Evolutionary conservation across 2,797 vertebrate species (phyloP), one percentile per base, ranked within the genome.

Genomic region (Coccyzus lansbergi): DNA sequence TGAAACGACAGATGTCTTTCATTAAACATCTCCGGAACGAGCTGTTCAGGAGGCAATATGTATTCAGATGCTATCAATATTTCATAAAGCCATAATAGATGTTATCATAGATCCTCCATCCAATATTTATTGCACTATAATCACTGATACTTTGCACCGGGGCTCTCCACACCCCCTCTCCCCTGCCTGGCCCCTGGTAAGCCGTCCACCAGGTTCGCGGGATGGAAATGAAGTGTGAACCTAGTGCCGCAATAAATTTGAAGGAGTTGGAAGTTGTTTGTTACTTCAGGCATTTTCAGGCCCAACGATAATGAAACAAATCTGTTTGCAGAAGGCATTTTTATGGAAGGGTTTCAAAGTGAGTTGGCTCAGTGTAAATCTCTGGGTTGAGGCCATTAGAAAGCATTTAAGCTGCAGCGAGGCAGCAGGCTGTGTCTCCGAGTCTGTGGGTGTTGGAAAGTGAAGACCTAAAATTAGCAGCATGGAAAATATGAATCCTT

Each of bases 1-100:
- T 94, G 83, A 95, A 95, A 80, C 95, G 77, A 96, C 95, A 96
- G 95, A 95, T 97, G 95, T 96, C 96, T 97, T 97, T 97, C 97
- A 97, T 97, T 97, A 97, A 96, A 93, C 95, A 93, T 91, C 97
- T 91, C 95, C 21, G 18, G 93, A 94, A 95, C 8, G 88, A 96
- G 96, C 95, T 97, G 93, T 90, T 96, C 94, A 90, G 95, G 85
- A 96, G 94, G 94, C 91, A 96, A 95, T 95, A 92, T 96, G 94
- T 95, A 96, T 96, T 95, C 97, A 95, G 93, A 68, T 34, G 6
- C 95, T 51, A 97, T 97, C 95, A 96, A 96, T 97, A 96, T 97
- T 97, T 97, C 97, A 97, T 97, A 92, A 83, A 85, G 94, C 95
- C 5, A 13, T 95, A 96, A 97, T 94, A 96, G 95, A 95, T 96